Evolutionary conservation across 2,113 vertebrate species (phyloP).

Genomic region (Oryzias javanicus): DNA sequence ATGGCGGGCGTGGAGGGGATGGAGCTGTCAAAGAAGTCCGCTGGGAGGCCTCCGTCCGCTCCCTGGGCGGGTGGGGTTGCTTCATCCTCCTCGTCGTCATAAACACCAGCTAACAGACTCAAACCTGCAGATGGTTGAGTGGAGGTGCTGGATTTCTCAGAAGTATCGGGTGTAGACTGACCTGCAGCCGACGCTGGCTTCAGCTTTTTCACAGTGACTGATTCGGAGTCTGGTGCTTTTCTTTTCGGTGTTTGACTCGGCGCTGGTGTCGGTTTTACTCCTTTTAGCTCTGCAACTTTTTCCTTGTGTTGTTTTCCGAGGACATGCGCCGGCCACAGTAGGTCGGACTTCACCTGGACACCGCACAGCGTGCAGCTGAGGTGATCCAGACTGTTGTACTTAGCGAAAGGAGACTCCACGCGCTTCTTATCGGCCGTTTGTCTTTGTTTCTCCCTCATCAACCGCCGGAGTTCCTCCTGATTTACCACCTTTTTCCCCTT

Average conservation of each 20-base stretch:
- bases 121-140: slow-evolving; percentile 55
- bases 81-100: slow-evolving; percentile 64
- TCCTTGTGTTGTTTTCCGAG: slow-evolving; percentile 92
- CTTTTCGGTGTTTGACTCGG: slow-evolving; percentile 75
- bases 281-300: slow-evolving; percentile 83
- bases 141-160: slow-evolving; percentile 54
- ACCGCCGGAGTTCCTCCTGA: slow-evolving; percentile 89
- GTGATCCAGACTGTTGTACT: slow-evolving; percentile 90
- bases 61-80: slow-evolving; percentile 23
- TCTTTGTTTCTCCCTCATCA: slow-evolving; percentile 91
- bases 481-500: slow-evolving; percentile 83
- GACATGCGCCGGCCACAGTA: slow-evolving; percentile 90
- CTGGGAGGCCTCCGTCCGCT: slow-evolving; percentile 56
- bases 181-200: slow-evolving; percentile 61
- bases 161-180: slow-evolving; percentile 64
- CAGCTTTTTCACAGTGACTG: slow-evolving; percentile 69
- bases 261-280: slow-evolving; percentile 48
- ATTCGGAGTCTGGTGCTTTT: slow-evolving; percentile 74
- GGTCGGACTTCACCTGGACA: slow-evolving; percentile 84
- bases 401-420: slow-evolving; percentile 90
- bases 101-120: slow-evolving; percentile 78
- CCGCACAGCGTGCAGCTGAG: slow-evolving; percentile 87
- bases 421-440: slow-evolving; percentile 80
- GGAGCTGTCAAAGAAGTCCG: slow-evolving; percentile 84
- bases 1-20: slow-evolving; percentile 74